Evolutionary conservation across 2,113 vertebrate species (phyloP), one percentile per base, ranked within the genome.

Genomic region (Petroica traversi): DNA sequence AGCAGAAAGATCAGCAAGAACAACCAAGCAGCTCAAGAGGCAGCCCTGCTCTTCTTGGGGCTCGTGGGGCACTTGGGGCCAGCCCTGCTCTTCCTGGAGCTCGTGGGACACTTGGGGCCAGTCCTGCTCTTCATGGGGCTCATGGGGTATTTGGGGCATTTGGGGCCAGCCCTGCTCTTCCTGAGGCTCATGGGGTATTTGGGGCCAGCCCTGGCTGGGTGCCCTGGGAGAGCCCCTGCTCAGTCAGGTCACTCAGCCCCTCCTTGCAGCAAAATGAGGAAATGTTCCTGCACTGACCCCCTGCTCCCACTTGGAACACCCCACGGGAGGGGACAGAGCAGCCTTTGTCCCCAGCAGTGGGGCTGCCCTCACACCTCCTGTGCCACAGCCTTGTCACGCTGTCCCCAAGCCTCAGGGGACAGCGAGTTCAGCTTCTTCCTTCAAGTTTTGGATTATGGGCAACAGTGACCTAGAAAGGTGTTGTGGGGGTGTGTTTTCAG

Each of bases 101-200:
- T n/a, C n/a, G n/a, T 41, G 41, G 41, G 41, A 15, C 41, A 41
- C 41, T 41, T 41, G 41, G 41, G 41, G 45, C 33, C 69, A 91
- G 43, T 33, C 22, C n/a, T 72, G 41, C 51, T 95, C 43, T 40
- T 55, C n/a, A 40, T 38, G 59, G 66, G 71, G n/a, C n/a, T 79
- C 3, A 0, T 45, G 36, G 29, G 33, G 28, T n/a, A n/a, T n/a
- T n/a, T n/a, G n/a, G n/a, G n/a, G n/a, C 15, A 4, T 19, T 22
- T 3, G 33, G 17, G 58, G 43, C 33, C 68, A 91, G 43, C n/a
- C 22, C n/a, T 71, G n/a, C n/a, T n/a, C n/a, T n/a, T n/a, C n/a
- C n/a, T n/a, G n/a, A n/a, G n/a, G n/a, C n/a, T n/a, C n/a, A n/a
- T 41, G 41, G 41, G 41, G 41, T 15, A 41, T 15, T 41, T 41